Evolutionary conservation across 35 echinoderm and acorn worm genomes (phyloP).

Genomic region (Amphiura filiformis): DNA sequence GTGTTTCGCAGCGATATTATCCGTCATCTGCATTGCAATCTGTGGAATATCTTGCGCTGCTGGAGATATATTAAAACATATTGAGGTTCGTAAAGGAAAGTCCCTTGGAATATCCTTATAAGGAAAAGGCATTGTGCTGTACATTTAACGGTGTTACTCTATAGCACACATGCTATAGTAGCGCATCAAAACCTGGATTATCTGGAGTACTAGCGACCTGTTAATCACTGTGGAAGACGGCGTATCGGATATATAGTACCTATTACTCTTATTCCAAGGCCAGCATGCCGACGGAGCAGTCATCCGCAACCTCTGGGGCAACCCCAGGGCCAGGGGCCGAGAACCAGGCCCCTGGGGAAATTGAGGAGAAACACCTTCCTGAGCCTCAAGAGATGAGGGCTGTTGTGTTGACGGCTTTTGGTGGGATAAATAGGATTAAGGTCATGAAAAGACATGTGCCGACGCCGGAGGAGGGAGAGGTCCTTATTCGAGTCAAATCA

Average conservation of each 20-base stretch:
- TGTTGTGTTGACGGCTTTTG: conserved; percentile 40
- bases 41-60: too few species aligned
- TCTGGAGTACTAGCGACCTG: neutral
- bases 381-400: conserved; percentile 52
- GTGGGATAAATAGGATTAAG: conserved; percentile 26
- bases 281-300: neutral
- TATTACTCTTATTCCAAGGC: neutral
- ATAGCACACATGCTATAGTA: too few species aligned
- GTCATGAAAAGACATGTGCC: conserved; percentile 49
- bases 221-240: neutral
- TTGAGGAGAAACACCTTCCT: neutral
- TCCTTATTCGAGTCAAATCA: conserved; percentile 50
- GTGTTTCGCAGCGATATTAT: too few species aligned
- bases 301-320: neutral
- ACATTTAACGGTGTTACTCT: too few species aligned
- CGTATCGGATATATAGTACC: neutral
- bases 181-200: neutral
- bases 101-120: too few species aligned
- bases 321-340: neutral
- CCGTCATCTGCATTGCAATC: too few species aligned
- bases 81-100: too few species aligned
- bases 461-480: conserved; percentile 44
- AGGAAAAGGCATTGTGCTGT: too few species aligned
- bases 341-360: neutral
- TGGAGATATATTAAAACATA: too few species aligned